These are phyloP conservation scores for Holothuria leucospilota DNA, from an alignment of 53 echinoderm and acorn worm genomes.

Conservation along the genomic window DNA sequence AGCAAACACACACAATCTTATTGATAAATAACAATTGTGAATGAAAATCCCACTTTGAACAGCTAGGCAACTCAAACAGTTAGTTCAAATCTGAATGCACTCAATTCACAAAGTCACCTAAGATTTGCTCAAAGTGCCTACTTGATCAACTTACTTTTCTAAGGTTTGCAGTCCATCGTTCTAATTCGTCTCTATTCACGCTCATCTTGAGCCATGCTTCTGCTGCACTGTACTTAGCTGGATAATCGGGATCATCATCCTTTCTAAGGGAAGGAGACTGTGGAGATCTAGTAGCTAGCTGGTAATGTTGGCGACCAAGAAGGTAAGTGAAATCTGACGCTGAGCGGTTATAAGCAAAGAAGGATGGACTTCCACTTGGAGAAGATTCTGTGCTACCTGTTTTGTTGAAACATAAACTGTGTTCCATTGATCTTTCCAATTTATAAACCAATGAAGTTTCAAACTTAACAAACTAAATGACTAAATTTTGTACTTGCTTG, in stretches of 20 bases:
- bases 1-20: neutral
- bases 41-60: no score
- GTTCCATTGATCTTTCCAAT: no score
- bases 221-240: constrained; percentile 83
- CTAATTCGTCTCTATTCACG: constrained; percentile 79
- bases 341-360: constrained; percentile 92
- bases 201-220: constrained; percentile 80
- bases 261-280: constrained; percentile 82
- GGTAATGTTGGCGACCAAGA: constrained; percentile 94
- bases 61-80: no score
- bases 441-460: no score
- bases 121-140: no score
- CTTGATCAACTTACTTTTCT: constrained; percentile 69
- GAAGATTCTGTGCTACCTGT: constrained; percentile 91
- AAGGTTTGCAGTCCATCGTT: constrained; percentile 86
- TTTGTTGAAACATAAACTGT: neutral
- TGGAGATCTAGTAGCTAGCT: constrained; percentile 94
- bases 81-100: no score
- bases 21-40: no score
- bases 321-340: constrained; percentile 95
- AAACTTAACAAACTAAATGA: no score
- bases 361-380: constrained; percentile 94
- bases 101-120: no score
- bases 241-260: constrained; percentile 94
- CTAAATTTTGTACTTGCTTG: no score